phyloP scores from a whole-genome alignment of 2,113 vertebrate genomes.

The Balaeniceps rex region DNA sequence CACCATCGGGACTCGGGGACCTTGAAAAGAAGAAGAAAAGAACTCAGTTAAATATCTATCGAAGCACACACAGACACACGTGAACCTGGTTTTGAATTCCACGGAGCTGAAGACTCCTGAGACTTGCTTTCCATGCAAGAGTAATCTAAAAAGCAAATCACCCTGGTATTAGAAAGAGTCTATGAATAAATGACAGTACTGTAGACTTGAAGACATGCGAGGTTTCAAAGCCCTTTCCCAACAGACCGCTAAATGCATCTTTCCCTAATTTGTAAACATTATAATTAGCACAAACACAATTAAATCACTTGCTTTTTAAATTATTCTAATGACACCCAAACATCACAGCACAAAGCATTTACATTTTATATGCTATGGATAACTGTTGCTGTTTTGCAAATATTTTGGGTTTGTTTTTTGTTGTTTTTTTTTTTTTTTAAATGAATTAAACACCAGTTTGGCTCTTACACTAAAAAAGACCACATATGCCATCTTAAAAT shows the following conservation, averaged over 20 bases:
- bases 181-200: slow-evolving; percentile 34
- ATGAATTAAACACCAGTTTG: neutral
- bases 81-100: neutral
- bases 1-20: slow-evolving; percentile 86
- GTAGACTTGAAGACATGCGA: neutral
- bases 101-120: neutral
- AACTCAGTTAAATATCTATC: neutral
- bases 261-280: slow-evolving; percentile 35
- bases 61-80: neutral
- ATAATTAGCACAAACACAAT: slow-evolving; percentile 35
- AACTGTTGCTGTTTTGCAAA: neutral
- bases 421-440: neutral
- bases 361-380: neutral
- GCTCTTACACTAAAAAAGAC: neutral
- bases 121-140: neutral
- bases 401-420: neutral
- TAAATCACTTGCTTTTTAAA: neutral
- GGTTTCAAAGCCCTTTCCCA: slow-evolving; percentile 8
- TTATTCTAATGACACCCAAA: neutral
- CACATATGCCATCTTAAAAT: neutral
- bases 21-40: slow-evolving; percentile 65
- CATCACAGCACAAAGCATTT: neutral
- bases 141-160: slow-evolving; percentile 35
- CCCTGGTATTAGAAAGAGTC: slow-evolving; percentile 13
- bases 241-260: neutral